Conservation (phyloP, 2,888 invertebrate genomes). For the Pandemis heparana region DNA sequence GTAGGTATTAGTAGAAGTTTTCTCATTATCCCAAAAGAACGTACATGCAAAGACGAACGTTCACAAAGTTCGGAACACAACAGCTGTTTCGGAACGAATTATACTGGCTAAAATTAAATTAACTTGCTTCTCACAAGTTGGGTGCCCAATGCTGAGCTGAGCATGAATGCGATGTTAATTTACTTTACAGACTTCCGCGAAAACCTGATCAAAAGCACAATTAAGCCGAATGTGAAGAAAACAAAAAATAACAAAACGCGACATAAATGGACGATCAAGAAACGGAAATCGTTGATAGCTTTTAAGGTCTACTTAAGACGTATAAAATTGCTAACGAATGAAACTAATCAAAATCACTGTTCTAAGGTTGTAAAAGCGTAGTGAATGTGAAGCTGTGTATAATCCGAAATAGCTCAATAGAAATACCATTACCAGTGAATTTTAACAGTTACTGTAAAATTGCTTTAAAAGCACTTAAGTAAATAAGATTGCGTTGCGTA, state of each 20-base stretch:
- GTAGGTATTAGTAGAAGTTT: conserved; percentile 36
- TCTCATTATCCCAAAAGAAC: conserved; percentile 35
- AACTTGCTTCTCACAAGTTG: conserved; percentile 22
- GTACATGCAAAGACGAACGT: conserved; percentile 31
- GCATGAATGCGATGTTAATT: conserved; percentile 29
- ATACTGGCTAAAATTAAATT: conserved; percentile 35
- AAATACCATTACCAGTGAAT: conserved; percentile 8
- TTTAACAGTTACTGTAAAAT: conserved; percentile 27
- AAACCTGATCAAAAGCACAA: conserved; percentile 4
- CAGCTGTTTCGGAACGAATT: conserved; percentile 38
- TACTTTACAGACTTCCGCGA: conserved; percentile 13
- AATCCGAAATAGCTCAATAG: conserved; percentile 20
- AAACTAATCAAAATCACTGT: conserved; percentile 10
- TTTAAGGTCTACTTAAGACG: not conserved
- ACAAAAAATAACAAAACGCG: not conserved
- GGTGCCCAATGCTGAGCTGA: conserved; percentile 5
- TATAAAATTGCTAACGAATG: not conserved
- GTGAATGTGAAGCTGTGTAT: conserved; percentile 10
- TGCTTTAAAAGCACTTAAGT: conserved; percentile 28
- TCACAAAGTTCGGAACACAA: conserved; percentile 27
- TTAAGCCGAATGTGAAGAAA: not conserved
- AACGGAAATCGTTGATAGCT: not conserved
- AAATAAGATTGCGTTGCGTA: conserved; percentile 28
- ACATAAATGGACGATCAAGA: not conserved
- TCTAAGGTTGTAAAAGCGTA: conserved; percentile 3